These are phyloP conservation scores for Otolemur garnettii DNA, from an alignment of 2,113 vertebrate species.

Conservation along the genomic window DNA sequence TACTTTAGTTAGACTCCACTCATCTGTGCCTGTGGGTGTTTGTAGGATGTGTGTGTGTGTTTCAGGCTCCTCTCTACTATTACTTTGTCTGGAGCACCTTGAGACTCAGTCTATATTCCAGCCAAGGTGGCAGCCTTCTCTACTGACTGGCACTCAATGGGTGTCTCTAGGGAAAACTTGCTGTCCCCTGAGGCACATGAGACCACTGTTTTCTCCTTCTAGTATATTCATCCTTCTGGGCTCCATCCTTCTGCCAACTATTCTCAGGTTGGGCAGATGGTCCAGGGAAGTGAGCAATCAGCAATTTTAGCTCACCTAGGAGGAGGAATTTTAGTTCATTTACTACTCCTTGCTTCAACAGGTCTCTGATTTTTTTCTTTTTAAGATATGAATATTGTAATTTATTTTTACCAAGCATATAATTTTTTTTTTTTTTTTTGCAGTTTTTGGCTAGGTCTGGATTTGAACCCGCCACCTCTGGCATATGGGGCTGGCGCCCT, in stretches of 20 bases:
- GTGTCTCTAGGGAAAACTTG: not conserved
- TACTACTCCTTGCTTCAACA: not conserved
- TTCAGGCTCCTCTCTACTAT: not conserved
- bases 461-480: too few relatives aligned
- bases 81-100: not conserved
- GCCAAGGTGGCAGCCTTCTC: not conserved
- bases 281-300: not conserved
- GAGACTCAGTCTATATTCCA: not conserved
- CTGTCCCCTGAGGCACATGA: not conserved
- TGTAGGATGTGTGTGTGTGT: not conserved
- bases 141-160: not conserved
- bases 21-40: not conserved
- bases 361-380: not conserved
- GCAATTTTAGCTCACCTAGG: not conserved
- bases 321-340: not conserved
- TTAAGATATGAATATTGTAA: not conserved
- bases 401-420: not conserved
- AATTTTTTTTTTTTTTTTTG: too few relatives aligned
- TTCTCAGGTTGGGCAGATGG: not conserved
- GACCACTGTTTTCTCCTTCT: not conserved
- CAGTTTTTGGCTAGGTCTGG: too few relatives aligned
- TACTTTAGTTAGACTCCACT: not conserved
- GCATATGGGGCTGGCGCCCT: too few relatives aligned
- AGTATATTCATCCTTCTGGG: not conserved
- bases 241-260: not conserved